A percentile compares a stretch with the other conserved stretches of the same genome.
phyloP scores from a whole-genome alignment of 2,797 vertebrate genomes.

The Poecilia velifera region DNA sequence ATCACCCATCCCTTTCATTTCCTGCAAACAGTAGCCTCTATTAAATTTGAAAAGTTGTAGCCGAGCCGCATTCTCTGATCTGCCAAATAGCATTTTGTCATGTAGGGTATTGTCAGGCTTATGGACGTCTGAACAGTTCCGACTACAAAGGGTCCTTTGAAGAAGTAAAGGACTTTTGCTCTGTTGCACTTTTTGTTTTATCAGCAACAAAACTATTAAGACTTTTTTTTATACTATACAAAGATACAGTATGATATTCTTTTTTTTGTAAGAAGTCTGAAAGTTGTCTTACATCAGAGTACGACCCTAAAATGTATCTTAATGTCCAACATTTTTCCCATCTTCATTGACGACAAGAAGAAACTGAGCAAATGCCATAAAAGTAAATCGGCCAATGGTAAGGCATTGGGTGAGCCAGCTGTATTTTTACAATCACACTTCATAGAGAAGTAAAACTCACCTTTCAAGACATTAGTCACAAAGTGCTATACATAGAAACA shows the following conservation, averaged over 20 bases:
- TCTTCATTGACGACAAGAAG: neutral
- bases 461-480: too few relatives aligned
- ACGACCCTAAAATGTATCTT: neutral
- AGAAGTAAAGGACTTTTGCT: neutral
- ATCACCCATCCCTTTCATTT: conserved; percentile 26
- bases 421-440: neutral
- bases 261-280: neutral
- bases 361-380: neutral
- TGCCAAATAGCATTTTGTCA: neutral
- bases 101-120: neutral
- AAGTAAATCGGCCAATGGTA: neutral
- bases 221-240: neutral
- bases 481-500: too few relatives aligned
- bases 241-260: neutral
- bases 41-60: conserved; percentile 11
- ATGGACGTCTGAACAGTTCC: neutral
- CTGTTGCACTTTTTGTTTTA: neutral
- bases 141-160: neutral
- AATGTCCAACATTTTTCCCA: neutral
- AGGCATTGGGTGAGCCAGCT: neutral
- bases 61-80: neutral
- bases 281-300: neutral
- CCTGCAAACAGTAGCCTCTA: conserved; percentile 5
- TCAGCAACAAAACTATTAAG: neutral
- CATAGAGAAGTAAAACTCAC: neutral